Base-by-base conservation (phyloP, 2,888 invertebrate species). In the Noctua janthina region DNA sequence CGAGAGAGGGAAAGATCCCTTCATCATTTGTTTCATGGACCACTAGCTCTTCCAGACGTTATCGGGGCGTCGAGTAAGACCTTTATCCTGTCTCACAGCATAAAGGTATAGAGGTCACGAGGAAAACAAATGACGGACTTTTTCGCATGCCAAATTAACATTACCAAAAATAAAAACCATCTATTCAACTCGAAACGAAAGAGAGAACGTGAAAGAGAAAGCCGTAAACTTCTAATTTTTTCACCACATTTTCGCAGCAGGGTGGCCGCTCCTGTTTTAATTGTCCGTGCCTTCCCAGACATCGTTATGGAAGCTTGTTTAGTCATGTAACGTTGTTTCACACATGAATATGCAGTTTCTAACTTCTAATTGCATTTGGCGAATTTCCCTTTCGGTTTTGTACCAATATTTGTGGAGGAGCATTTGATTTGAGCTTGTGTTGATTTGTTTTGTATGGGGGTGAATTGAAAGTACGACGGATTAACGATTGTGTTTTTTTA, bases 331-430 rank as follows among this genome's bases (percentile, higher is more conserved):
- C 79, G 70, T 70, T 54, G 76, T 78, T 82, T 66, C 35, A 83
- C 78, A 77, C 80, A 89, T 89, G 88, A 87, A 89, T 88, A 88
- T 89, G 89, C 89, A 89, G 78, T 74, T 74, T 10, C 79, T 59
- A 78, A 83, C 79, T 82, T 76, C 76, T 89, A 89, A 88, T 88
- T 88, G 89, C 88, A 88, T 88, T 88, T 75, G 83, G 62, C 43
- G 15, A 64, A 79, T 79, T 83, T 75, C 86, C 79, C 77, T 83
- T 83, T 71, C 29, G 62, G 84, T 49, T 87, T 70, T 59, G 69
- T 74, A 66, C 78, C 68, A 85, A 88, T 87, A 74, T 88, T 87
- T 89, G 83, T 77, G 54, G 71, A 43, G 43, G n/a, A 11, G 51
- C 73, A 89, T 89, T 87, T 79, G 80, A 88, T 89, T 87, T 81